A percentile compares a stretch with the other conserved stretches of the same genome.
Evolutionary conservation across 2,888 invertebrate genomes (phyloP).

Genomic region (Hemithea aestivaria): DNA sequence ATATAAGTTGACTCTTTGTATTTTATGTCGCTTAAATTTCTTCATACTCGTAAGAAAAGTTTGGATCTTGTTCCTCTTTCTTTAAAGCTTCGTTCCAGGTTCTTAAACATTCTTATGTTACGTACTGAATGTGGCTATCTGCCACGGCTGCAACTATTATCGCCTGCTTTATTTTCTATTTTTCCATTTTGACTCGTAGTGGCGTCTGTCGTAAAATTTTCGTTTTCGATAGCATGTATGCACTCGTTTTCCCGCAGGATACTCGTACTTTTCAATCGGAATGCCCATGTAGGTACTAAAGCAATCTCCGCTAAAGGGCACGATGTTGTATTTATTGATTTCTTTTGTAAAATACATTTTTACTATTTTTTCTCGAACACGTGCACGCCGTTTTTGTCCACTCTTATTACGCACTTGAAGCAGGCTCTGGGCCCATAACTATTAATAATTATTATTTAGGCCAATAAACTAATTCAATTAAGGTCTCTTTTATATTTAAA

Average conservation of each 20-base stretch:
- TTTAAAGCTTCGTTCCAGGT: neutral
- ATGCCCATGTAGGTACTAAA: slow-evolving; percentile 1
- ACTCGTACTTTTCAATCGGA: neutral
- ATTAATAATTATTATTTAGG: too few relatives aligned
- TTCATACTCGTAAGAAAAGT: neutral
- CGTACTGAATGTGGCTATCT: slow-evolving; percentile 2
- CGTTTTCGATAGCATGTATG: neutral
- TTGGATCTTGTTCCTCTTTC: neutral
- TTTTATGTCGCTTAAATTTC: too few relatives aligned
- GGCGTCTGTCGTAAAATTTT: neutral
- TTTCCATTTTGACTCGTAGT: too few relatives aligned
- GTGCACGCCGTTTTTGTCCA: too few relatives aligned
- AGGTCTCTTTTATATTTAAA: too few relatives aligned
- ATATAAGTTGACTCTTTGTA: too few relatives aligned
- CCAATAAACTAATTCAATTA: too few relatives aligned
- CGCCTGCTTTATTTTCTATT: neutral
- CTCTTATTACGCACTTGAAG: too few relatives aligned
- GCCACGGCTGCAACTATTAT: neutral
- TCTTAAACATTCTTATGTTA: neutral
- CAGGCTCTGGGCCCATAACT: too few relatives aligned
- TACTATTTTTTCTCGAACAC: too few relatives aligned
- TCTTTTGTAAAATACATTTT: too few relatives aligned
- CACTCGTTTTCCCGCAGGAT: neutral
- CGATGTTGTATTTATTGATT: too few relatives aligned
- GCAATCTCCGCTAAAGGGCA: neutral